phyloP scores from a whole-genome alignment of 2,113 vertebrate species.

The Ptychochromis oligacanthus region DNA sequence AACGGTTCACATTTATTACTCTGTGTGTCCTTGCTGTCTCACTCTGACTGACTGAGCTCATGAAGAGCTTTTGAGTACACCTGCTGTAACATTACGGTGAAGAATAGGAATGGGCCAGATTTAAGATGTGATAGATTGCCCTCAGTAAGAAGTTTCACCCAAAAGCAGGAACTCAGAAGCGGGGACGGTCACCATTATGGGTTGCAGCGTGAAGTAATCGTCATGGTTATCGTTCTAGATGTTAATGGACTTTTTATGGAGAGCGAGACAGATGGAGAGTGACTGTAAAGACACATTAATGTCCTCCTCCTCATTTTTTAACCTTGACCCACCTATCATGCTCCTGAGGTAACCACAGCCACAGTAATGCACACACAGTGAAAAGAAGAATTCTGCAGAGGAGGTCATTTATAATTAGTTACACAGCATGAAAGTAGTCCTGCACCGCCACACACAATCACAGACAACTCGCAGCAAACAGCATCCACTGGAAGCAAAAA shows the following conservation, averaged over 20 bases:
- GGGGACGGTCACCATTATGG: background rate
- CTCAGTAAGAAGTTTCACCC: background rate
- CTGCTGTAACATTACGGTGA: constrained; percentile 13
- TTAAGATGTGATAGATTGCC: constrained; percentile 22
- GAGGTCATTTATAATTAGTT: constrained; percentile 70
- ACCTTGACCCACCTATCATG: constrained; percentile 59
- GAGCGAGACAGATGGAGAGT: constrained; percentile 24
- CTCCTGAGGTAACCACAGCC: constrained; percentile 20
- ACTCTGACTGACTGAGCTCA: constrained; percentile 8
- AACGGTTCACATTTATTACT: constrained; percentile 12
- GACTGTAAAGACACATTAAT: constrained; percentile 38
- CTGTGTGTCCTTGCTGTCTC: constrained; percentile 11
- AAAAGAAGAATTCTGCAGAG: constrained; percentile 44
- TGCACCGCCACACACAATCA: constrained; percentile 45
- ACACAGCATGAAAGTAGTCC: constrained; percentile 50
- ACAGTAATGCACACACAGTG: background rate
- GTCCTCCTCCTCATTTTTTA: constrained; percentile 43
- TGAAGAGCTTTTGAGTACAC: constrained; percentile 16
- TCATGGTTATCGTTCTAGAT: constrained; percentile 22
- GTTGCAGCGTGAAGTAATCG: constrained; percentile 9
- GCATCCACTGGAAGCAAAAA: constrained; percentile 31
- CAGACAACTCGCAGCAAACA: constrained; percentile 29
- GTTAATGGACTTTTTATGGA: constrained; percentile 43
- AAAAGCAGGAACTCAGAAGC: background rate
- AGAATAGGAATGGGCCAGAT: constrained; percentile 1